These are phyloP conservation scores for Neosalanx taihuensis DNA, from an alignment of 2,797 vertebrate species.

Conservation along the genomic window DNA sequence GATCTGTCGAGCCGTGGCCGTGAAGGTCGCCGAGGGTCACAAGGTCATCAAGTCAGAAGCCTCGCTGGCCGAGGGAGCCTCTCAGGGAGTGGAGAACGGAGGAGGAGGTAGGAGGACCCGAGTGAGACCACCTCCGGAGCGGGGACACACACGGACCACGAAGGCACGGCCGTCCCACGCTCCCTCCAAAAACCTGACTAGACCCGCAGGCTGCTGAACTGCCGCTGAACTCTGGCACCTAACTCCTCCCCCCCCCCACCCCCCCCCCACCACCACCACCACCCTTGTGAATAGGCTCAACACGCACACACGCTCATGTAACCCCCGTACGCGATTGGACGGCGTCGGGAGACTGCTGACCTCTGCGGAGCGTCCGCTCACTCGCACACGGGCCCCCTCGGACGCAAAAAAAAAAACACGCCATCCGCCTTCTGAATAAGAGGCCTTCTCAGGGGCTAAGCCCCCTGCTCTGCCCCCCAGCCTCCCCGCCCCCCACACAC, in stretches of 20 bases:
- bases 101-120: constrained; percentile 63
- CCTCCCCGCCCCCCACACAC: not conserved
- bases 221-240: not conserved
- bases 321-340: constrained; percentile 13
- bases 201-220: not conserved
- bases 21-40: constrained; percentile 91
- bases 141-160: not conserved
- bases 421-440: constrained; percentile 28
- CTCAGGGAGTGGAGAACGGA: constrained; percentile 31
- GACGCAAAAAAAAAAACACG: constrained; percentile 12
- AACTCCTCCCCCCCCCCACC: not conserved
- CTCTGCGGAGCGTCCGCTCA: constrained; percentile 19
- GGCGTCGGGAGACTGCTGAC: constrained; percentile 24
- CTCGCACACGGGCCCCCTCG: constrained; percentile 3
- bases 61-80: constrained; percentile 44
- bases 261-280: not conserved
- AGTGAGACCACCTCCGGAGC: not conserved
- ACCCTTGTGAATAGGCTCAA: not conserved
- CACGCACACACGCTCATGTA: not conserved
- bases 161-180: not conserved
- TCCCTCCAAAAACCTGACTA: not conserved
- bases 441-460: constrained; percentile 22
- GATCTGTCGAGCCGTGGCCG: constrained; percentile 92
- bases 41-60: constrained; percentile 71
- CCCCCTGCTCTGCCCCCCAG: not conserved